Percentiles rank a stretch among this genome's conserved stretches.
Conservation (phyloP, 2,888 invertebrate genomes). For the Bruchidius siliquastri region DNA sequence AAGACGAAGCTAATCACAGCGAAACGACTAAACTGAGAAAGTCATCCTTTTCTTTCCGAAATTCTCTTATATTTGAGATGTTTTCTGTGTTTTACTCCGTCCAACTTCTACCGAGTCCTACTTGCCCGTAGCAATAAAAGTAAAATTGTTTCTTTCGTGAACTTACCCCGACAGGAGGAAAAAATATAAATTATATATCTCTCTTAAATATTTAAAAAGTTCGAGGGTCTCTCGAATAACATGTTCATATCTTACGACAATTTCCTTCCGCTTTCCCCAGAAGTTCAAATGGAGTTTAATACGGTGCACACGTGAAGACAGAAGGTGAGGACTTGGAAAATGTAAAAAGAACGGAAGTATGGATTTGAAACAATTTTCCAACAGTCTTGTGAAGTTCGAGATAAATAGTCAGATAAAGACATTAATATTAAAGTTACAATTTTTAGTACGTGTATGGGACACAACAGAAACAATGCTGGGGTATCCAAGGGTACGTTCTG, state of each 20-base stretch:
- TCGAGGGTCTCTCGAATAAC: constrained; percentile 14
- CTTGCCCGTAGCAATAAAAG: constrained; percentile 7
- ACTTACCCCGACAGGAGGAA: not conserved
- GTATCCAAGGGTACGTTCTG: too few relatives aligned
- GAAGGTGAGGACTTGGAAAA: not conserved
- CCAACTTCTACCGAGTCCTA: not conserved
- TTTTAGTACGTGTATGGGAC: too few relatives aligned
- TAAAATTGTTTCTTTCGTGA: constrained; percentile 7
- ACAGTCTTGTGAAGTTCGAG: too few relatives aligned
- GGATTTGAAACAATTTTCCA: constrained; percentile 1
- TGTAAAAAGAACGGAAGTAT: not conserved
- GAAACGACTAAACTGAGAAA: not conserved
- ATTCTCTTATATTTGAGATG: not conserved
- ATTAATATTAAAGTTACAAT: too few relatives aligned
- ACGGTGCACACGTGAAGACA: not conserved
- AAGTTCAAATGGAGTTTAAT: constrained; percentile 15
- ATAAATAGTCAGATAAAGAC: too few relatives aligned
- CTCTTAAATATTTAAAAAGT: constrained; percentile 8
- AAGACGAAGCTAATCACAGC: not conserved
- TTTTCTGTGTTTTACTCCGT: not conserved
- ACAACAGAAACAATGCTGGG: too few relatives aligned
- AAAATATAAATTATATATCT: constrained; percentile 11
- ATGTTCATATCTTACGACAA: constrained; percentile 21
- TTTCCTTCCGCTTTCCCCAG: constrained; percentile 13
- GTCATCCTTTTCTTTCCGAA: not conserved